Evolutionary conservation across 2,888 invertebrate genomes (phyloP), one percentile per base, ranked within the genome.

Genomic region (Perizoma affinitatum): DNA sequence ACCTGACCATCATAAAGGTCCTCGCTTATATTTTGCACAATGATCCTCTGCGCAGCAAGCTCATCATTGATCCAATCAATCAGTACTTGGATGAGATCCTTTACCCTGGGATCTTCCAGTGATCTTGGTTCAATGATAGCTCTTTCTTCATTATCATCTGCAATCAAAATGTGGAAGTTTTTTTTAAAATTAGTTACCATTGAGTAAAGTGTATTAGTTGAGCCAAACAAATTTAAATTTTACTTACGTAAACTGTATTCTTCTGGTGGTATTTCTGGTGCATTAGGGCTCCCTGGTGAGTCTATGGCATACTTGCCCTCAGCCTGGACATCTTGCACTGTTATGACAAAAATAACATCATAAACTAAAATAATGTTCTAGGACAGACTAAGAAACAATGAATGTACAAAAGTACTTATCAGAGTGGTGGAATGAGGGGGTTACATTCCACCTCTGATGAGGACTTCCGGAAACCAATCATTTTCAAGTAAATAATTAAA

Each of bases 31-130:
- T 98, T 96, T 87, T 99, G 97, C 0, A 99, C 99, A 75, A 99
- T 98, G 67, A 99, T 99, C 77, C 99, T 94, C 76, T 99, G 98
- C 68, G 96, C 95, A 0, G 99, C 98, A 56, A 99, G 92, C 86
- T 98, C 99, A 91, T 99, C 98, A 86, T 99, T 99, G 57, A 99
- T 97, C 99, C 99, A 99, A 75, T 99, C 98, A 73, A 98, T 96
- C 51, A 99, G 92, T 43, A 98, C 96, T 73, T 94, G 94, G 54
- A 97, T 95, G 42, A 99, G 93, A 74, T 98, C 97, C 65, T 95
- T 94, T 0, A 99, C 94, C 83, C 97, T 96, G 0, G 97, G 96
- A 84, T 98, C 97, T 61, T 96, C 96, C 66, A 96, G 94, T 0
- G 98, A 98, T 66, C 95, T 94, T 0, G 97, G 96, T 76, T 98